Evolutionary conservation across 1,140 invertebrate genomes (phyloP), one percentile per base, ranked within the genome.

Genomic region (Bradysia coprophila): DNA sequence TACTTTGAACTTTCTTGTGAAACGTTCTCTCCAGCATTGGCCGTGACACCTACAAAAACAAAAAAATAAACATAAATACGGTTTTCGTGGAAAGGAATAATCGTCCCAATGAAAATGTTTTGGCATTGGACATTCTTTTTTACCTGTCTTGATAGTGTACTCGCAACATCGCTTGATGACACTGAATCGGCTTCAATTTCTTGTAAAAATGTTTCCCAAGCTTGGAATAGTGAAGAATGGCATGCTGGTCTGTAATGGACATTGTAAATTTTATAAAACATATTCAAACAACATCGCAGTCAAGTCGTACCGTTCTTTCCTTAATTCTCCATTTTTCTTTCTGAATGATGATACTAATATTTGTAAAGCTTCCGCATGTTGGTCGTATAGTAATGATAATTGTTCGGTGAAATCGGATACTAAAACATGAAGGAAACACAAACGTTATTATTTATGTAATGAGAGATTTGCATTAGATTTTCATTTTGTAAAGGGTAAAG

Each of bases 321-420:
- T 69, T 23, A 92, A 70, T 56, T 94, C 88, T 21, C 75, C 75
- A 64, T 88, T 89, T 54, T 80, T 72, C 57, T 85, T 83, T 23
- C 86, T 72, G 65, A 88, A 94, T 56, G 78, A 81, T 47, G 88
- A 78, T 20, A 93, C 87, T 40, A 94, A 69, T 44, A 78, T 67
- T 62, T 92, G 87, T 22, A 95, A 69, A 56, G 92, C 88, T 49
- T 85, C 80, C 3, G 88, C 86, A 62, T 95, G 90, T 48, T 82
- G 81, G 59, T 95, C 90, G 67, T 95, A 83, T 53, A 88, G 75
- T 47, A 81, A 78, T 21, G 89, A 83, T 61, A 95, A 68, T 60
- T 92, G 84, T 53, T 91, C 84, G 22, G 86, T 85, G 65, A 95
- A 95, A 63, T 96, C 91, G 42, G 89, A 84, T 54, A 94, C 91